Percentiles rank a stretch among this genome's conserved stretches.
These are phyloP conservation scores for Pogonocichla stellata DNA, from an alignment of 2,113 vertebrate species.

Conservation along the genomic window DNA sequence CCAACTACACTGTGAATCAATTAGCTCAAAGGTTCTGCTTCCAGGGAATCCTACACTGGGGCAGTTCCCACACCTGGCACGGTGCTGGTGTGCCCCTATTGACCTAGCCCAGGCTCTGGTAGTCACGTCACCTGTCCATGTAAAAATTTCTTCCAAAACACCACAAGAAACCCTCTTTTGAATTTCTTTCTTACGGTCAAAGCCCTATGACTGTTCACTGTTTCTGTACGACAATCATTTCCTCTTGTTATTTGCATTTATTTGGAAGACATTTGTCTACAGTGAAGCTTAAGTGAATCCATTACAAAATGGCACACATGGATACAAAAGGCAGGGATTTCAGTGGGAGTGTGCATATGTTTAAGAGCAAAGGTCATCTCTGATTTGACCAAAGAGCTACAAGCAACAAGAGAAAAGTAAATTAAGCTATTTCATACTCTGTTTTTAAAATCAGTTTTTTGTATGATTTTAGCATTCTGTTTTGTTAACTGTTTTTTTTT, in stretches of 20 bases:
- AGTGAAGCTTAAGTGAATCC: neutral
- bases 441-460: neutral
- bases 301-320: fast-evolving
- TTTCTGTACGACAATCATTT: neutral
- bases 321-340: neutral
- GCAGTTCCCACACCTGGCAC: no score
- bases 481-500: neutral
- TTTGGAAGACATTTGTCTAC: neutral
- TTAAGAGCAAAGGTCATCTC: neutral
- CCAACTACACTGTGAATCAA: no score
- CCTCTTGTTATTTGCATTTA: neutral
- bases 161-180: neutral
- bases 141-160: neutral
- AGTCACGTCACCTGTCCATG: fast-evolving
- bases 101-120: no score
- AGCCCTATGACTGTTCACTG: neutral
- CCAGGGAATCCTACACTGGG: no score
- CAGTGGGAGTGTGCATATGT: neutral
- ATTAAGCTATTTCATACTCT: fast-evolving
- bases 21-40: no score
- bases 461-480: neutral
- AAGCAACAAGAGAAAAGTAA: neutral
- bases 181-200: neutral
- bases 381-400: neutral
- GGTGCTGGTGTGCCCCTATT: no score